Conservation (phyloP, 2,888 invertebrate species). For the Steromphala cineraria region DNA sequence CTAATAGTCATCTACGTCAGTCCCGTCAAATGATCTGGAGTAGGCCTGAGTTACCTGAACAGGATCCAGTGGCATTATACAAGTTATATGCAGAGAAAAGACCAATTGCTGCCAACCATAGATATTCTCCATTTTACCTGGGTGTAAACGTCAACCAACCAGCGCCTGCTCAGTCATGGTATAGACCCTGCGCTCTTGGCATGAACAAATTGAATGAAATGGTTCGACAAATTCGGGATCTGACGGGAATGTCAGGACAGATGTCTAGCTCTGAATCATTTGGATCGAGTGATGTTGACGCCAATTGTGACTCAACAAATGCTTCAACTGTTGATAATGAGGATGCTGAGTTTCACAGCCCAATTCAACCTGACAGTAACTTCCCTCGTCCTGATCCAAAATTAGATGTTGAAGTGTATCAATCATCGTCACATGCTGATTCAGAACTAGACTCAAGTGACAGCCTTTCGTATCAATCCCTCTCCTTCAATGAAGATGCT, state of each 20-base stretch:
- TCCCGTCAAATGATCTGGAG: conserved; percentile 44
- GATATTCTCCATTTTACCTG: conserved; percentile 63
- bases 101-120: conserved; percentile 55
- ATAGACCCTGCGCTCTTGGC: conserved; percentile 62
- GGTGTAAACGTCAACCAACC: conserved; percentile 57
- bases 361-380: conserved; percentile 7
- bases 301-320: conserved; percentile 19
- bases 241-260: conserved; percentile 49
- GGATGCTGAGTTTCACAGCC: conserved; percentile 12
- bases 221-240: conserved; percentile 63
- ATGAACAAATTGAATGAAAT: conserved; percentile 68
- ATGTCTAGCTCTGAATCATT: conserved; percentile 1
- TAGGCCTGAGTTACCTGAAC: conserved; percentile 50
- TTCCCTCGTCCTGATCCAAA: background rate
- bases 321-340: conserved; percentile 13
- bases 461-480: conserved; percentile 28
- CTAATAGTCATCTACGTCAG: conserved; percentile 35
- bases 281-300: conserved; percentile 15
- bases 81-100: conserved; percentile 63
- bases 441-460: conserved; percentile 32
- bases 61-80: conserved; percentile 61
- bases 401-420: background rate
- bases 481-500: conserved; percentile 23
- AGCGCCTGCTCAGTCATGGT: conserved; percentile 59
- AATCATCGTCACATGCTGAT: background rate